Conservation (phyloP, 2,888 invertebrate genomes). For the Drosophila diplacantha region DNA sequence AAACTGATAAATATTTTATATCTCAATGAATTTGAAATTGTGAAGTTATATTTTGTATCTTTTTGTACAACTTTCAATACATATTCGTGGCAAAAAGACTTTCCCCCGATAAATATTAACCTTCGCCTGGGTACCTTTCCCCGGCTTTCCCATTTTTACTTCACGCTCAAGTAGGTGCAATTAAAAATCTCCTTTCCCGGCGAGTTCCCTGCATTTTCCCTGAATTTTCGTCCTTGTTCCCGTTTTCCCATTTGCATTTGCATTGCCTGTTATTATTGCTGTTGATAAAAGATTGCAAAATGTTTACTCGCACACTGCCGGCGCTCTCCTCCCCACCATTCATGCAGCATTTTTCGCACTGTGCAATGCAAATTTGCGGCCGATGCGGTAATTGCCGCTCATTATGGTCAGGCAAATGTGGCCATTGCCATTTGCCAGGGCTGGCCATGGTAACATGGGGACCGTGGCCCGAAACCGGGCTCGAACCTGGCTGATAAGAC, state of each 20-base stretch:
- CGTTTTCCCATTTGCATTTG: conserved; percentile 45
- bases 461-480: conserved; percentile 6
- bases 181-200: conserved; percentile 48
- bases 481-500: conserved; percentile 60
- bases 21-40: neutral
- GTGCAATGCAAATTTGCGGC: conserved; percentile 70
- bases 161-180: conserved; percentile 64
- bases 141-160: conserved; percentile 34
- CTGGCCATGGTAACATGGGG: conserved; percentile 16
- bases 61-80: no score
- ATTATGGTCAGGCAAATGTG: conserved; percentile 70
- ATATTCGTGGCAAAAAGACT: neutral
- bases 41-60: no score
- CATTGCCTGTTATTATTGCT: conserved; percentile 54
- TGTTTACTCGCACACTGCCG: conserved; percentile 49
- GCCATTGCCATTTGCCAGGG: conserved; percentile 35
- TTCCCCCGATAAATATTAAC: neutral
- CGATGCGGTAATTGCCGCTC: conserved; percentile 70
- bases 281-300: conserved; percentile 66
- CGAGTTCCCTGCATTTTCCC: conserved; percentile 1
- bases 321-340: neutral
- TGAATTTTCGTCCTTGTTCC: conserved; percentile 2
- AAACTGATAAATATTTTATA: neutral
- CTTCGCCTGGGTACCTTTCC: conserved; percentile 1
- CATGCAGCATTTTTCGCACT: conserved; percentile 63